These are phyloP conservation scores for Ispidina lecontei DNA, from an alignment of 2,797 vertebrate species.

Conservation along the genomic window DNA sequence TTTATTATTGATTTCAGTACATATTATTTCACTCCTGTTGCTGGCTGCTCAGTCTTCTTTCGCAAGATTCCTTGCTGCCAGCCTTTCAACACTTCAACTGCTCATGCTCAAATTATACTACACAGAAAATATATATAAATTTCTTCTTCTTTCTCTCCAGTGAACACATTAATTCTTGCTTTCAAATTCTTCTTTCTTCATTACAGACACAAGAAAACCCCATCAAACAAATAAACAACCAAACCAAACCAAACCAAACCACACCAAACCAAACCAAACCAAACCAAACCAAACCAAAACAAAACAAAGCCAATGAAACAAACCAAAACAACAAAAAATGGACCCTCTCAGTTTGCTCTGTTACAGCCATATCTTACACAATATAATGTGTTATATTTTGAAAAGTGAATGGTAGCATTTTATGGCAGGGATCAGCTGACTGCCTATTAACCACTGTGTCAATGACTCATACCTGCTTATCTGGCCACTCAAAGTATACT, in stretches of 20 bases:
- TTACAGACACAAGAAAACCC: neutral
- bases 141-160: neutral
- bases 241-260: too few relatives aligned
- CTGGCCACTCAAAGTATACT: accelerated
- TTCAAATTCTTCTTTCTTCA: neutral
- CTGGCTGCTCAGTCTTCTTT: neutral
- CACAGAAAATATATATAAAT: neutral
- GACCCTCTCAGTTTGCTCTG: neutral
- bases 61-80: neutral
- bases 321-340: neutral
- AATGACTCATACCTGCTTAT: neutral
- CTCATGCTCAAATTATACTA: neutral
- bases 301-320: too few relatives aligned
- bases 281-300: too few relatives aligned
- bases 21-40: neutral
- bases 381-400: neutral
- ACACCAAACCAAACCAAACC: too few relatives aligned
- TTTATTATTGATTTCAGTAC: neutral
- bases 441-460: neutral
- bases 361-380: neutral
- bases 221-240: too few relatives aligned
- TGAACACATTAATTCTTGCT: neutral
- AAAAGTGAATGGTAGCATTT: neutral
- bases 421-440: neutral
- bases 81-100: neutral